Percentiles rank a stretch among this genome's conserved stretches.
Conservation (phyloP, 2,888 invertebrate species). For the Orgyia antiqua region DNA sequence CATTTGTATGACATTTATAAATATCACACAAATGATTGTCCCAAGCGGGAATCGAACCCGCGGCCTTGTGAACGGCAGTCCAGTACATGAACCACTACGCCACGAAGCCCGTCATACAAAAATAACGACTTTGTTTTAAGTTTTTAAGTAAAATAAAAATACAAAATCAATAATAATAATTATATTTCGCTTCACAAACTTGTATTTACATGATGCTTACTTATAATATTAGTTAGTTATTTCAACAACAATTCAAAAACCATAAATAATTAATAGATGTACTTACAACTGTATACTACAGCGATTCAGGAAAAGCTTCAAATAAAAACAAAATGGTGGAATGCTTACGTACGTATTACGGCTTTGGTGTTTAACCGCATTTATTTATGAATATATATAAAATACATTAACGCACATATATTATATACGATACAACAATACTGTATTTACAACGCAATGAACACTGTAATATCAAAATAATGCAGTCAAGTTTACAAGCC, state of each 20-base stretch:
- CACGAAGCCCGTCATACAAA: no score
- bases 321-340: constrained; percentile 49
- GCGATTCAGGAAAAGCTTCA: constrained; percentile 38
- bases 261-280: constrained; percentile 59
- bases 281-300: constrained; percentile 52
- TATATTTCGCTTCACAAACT: constrained; percentile 69
- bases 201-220: constrained; percentile 74
- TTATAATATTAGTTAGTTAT: constrained; percentile 57
- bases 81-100: no score
- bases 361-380: constrained; percentile 22
- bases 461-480: constrained; percentile 62
- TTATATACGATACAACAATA: constrained; percentile 42
- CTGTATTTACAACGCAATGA: constrained; percentile 60
- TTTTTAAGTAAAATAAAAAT: no score
- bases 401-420: constrained; percentile 20
- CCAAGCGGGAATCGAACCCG: no score
- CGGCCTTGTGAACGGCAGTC: no score
- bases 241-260: constrained; percentile 64
- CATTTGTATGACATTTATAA: no score
- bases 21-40: no score
- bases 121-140: no score
- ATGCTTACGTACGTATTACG: constrained; percentile 60
- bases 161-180: constrained; percentile 55
- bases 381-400: constrained; percentile 5
- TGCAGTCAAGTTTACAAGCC: constrained; percentile 43